Conservation (phyloP, 2,797 vertebrate genomes). For the Hirundo rustica region DNA sequence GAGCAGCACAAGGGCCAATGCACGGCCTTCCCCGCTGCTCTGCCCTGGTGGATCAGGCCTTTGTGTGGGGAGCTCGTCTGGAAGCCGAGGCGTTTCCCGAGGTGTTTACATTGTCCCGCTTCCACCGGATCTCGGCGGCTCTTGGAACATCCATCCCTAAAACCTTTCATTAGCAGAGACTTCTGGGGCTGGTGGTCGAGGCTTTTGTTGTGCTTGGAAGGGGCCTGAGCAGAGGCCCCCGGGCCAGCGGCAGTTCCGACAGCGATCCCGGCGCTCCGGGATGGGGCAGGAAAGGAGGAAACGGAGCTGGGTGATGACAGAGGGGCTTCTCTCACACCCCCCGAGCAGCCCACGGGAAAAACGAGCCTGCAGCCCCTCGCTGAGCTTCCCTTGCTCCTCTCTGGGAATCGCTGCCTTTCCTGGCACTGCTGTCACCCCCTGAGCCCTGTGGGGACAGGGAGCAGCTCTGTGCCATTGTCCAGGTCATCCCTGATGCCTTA, state of each 20-base stretch:
- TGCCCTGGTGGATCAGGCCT: not conserved
- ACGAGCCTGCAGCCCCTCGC: rapidly evolving
- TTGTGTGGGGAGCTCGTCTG: not conserved
- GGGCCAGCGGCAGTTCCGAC: not conserved
- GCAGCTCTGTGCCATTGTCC: rapidly evolving
- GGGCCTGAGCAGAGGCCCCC: not conserved
- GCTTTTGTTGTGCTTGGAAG: conserved; percentile 44
- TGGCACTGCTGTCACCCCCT: not conserved
- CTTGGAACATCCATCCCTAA: conserved; percentile 23
- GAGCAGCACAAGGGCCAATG: not conserved
- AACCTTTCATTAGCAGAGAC: conserved; percentile 30
- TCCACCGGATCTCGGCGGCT: conserved; percentile 15
- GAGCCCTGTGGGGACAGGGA: not conserved
- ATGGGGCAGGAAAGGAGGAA: not conserved
- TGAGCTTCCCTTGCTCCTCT: not conserved
- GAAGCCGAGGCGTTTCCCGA: not conserved
- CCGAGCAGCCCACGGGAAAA: not conserved
- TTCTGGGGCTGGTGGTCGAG: conserved; percentile 25
- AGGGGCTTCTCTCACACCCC: not conserved
- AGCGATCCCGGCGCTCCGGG: not conserved
- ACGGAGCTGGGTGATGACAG: not conserved
- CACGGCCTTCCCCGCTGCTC: not conserved
- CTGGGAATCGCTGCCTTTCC: not conserved
- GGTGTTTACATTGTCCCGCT: conserved; percentile 45
- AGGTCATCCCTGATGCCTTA: not conserved